Evolutionary conservation across 2,113 vertebrate genomes (phyloP), one percentile per base, ranked within the genome.

Genomic region (Tringa solitaria): DNA sequence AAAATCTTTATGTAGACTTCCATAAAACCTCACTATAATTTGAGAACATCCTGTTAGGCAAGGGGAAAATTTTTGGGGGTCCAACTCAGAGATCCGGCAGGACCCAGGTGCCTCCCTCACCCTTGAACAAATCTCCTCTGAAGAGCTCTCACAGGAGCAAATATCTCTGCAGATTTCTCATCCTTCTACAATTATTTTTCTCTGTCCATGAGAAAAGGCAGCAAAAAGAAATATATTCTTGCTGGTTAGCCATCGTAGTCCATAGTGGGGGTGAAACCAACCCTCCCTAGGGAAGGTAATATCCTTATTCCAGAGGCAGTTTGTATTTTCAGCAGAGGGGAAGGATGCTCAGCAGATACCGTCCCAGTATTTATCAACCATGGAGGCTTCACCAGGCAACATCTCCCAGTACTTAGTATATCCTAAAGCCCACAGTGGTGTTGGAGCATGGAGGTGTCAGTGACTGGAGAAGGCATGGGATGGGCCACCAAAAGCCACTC

Each of bases 81-180:
- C 10, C 35, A 39, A 23, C 15, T 65, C 2, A 3, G 30, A 59
- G 51, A 14, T 59, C 26, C 1, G 0, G 24, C 4, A 1, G 46
- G 17, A 67, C 26, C 9, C 27, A 26, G 8, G 27, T 48, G 5
- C 32, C 9, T 68, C 43, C 37, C 12, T 64, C 37, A 23, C 5
- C 10, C 32, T 78, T 41, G 26, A 41, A 27, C 37, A 41, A 20
- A 28, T 41, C 26, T 41, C 14, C 23, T 12, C 13, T 35, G 14
- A 1, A 10, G 32, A 13, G 5, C 5, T 64, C 50, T 60, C 73
- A 24, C 4, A 1, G 41, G 16, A 53, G 14, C 8, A 30, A 78
- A 69, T 17, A 2, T 53, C 24, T 15, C 35, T 3, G 21, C 46
- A 50, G 30, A 27, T 4, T 26, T 17, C 28, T 37, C 10, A 21